Evolutionary conservation across 2,888 invertebrate species (phyloP).

Genomic region (Clitarchus hookeri): DNA sequence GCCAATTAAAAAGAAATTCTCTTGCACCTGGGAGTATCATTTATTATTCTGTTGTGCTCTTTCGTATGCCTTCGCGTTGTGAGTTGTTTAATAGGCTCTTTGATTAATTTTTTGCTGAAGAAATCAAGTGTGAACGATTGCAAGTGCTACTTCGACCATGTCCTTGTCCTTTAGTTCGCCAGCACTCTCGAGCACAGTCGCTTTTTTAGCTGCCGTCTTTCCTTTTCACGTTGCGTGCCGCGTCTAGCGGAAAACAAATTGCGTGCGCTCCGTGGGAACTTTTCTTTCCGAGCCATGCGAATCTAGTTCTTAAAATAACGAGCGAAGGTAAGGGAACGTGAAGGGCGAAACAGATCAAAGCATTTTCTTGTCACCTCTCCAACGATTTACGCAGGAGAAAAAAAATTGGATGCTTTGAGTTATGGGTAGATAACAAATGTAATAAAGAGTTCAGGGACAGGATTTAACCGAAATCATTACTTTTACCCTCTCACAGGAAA

Average conservation of each 20-base stretch:
- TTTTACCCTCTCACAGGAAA: neutral
- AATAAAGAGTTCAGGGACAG: neutral
- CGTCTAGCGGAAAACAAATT: neutral
- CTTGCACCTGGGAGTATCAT: too few relatives aligned
- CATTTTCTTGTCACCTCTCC: neutral
- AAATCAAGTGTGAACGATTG: neutral
- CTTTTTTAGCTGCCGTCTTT: neutral
- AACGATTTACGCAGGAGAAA: neutral
- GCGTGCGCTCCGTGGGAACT: neutral
- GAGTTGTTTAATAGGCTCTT: too few relatives aligned
- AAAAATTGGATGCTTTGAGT: neutral
- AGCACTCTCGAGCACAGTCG: too few relatives aligned
- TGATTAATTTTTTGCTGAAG: too few relatives aligned
- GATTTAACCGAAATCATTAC: neutral
- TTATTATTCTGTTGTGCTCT: too few relatives aligned
- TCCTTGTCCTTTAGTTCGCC: neutral
- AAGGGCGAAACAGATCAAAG: neutral
- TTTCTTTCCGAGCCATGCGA: neutral
- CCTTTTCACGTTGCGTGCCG: neutral
- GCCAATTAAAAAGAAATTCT: too few relatives aligned
- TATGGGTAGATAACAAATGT: neutral
- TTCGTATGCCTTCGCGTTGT: too few relatives aligned
- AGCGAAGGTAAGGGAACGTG: neutral
- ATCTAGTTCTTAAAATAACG: neutral
- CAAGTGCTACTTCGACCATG: neutral